These are phyloP conservation scores for Cyclura pinguis DNA, from an alignment of 2,797 vertebrate genomes.

Conservation along the genomic window DNA sequence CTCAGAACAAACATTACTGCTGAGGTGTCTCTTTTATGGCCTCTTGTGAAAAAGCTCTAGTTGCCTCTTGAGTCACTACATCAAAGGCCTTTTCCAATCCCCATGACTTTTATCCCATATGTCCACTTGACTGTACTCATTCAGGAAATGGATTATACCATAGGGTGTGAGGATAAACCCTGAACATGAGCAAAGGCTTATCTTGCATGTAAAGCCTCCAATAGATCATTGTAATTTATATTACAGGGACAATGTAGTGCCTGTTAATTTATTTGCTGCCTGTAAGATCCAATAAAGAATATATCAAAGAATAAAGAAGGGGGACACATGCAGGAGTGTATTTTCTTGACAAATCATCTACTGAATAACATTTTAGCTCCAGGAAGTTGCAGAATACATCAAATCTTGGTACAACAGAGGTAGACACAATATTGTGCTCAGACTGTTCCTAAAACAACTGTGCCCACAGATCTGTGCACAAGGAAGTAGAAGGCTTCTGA, in stretches of 20 bases:
- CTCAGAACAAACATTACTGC: slow-evolving; percentile 29
- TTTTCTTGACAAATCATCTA: not conserved
- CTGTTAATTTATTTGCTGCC: not conserved
- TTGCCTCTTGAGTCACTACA: not conserved
- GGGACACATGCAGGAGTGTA: no score
- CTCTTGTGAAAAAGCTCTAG: slow-evolving; percentile 41
- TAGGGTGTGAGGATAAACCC: not conserved
- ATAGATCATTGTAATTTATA: not conserved
- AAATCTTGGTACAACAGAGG: not conserved
- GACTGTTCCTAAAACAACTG: not conserved
- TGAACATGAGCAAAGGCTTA: not conserved
- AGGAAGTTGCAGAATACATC: not conserved
- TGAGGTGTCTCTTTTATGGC: slow-evolving; percentile 6
- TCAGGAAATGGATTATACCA: not conserved
- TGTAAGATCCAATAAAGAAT: not conserved
- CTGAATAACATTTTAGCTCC: not conserved
- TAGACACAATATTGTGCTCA: not conserved
- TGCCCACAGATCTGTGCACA: not conserved
- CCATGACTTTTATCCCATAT: not conserved
- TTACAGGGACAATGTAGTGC: fast-evolving
- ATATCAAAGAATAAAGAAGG: not conserved
- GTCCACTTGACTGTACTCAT: slow-evolving; percentile 32
- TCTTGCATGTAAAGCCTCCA: not conserved
- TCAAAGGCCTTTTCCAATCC: not conserved
- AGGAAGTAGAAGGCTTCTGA: no score